phyloP scores from a whole-genome alignment of 2,797 vertebrate genomes.

The Hozukius guyotensis region DNA sequence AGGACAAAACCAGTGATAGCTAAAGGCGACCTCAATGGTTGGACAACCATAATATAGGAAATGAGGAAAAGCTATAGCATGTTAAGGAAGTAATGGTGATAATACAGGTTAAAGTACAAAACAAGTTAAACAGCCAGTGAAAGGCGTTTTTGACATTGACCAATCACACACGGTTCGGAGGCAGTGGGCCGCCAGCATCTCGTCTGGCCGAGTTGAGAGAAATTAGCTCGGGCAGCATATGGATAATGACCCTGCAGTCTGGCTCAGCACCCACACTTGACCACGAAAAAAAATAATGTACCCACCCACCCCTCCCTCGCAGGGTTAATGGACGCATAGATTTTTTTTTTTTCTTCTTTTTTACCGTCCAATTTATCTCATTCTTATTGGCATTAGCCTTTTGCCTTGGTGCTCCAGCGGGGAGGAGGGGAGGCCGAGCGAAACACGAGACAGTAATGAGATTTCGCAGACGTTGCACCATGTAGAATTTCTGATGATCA shows the following conservation, averaged over 20 bases:
- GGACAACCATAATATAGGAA: not conserved
- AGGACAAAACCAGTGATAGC: not conserved
- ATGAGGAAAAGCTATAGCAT: not conserved
- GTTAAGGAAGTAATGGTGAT: not conserved
- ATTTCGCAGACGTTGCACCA: slow-evolving; percentile 73
- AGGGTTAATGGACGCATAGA: slow-evolving; percentile 68
- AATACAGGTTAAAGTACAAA: not conserved
- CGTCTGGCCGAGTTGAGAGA: slow-evolving; percentile 13
- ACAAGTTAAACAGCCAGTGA: not conserved
- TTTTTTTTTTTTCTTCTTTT: slow-evolving; percentile 37
- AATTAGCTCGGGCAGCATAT: slow-evolving; percentile 50
- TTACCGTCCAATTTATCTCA: slow-evolving; percentile 65
- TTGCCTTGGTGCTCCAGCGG: slow-evolving; percentile 49
- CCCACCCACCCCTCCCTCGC: not conserved
- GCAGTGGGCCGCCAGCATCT: slow-evolving; percentile 19
- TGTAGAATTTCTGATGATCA: slow-evolving; percentile 78
- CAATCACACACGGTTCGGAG: slow-evolving; percentile 3
- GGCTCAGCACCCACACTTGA: slow-evolving; percentile 26
- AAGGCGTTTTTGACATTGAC: not conserved
- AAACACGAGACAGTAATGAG: slow-evolving; percentile 77
- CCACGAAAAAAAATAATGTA: not conserved
- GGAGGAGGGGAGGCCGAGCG: slow-evolving; percentile 32
- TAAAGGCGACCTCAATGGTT: not conserved
- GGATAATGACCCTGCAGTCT: slow-evolving; percentile 55
- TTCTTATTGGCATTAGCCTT: slow-evolving; percentile 75